Base-by-base conservation (phyloP, 2,888 invertebrate genomes). In the Ectemnius cavifrons region DNA sequence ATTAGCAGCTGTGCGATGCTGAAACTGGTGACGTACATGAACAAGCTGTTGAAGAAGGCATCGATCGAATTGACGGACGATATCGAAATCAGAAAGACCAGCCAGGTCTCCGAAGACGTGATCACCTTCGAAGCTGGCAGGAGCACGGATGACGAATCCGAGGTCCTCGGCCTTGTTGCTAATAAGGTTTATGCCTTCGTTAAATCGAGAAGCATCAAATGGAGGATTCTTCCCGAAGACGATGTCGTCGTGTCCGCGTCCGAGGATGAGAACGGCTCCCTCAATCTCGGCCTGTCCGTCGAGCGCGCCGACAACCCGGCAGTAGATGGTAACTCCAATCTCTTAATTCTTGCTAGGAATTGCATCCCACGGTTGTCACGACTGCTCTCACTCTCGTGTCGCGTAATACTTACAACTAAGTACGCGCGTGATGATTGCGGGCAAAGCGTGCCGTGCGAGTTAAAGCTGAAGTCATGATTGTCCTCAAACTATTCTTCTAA, bases 1-100 rank as follows among this genome's bases (percentile, higher is more conserved):
- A 94, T 95, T 60, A 95, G 95, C 49, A 95, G 96, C 8, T 97
- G 97, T 89, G 94, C 96, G 88, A 96, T 96, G 93, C 92, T 96
- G 20, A 97, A 96, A 90, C 91, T 96, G 83, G 95, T 96, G 52
- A 94, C 95, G 18, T 96, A 96, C 89, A 95, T 96, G 91, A 96
- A 97, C 91, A 93, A 94, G 78, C 93, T 96, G 91, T 92, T 96
- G 87, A 94, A 96, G 89, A 96, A 96, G 80, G 94, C 96, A 0
- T 94, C 95, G 64, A 94, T 97, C 86, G 95, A 96, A 85, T 91
- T 97, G 60, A 95, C 94, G 60, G 95, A 95, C 69, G 95, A 95
- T 84, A 92, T 96, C 73, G 94, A 96, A 92, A 94, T 97, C 81
- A 94, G 94, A 14, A 96, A 91, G 71, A 91, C 90, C 8, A 88